Evolutionary conservation across 2,113 vertebrate species (phyloP), one percentile per base, ranked within the genome.

Genomic region (Pollimyrus isidori): DNA sequence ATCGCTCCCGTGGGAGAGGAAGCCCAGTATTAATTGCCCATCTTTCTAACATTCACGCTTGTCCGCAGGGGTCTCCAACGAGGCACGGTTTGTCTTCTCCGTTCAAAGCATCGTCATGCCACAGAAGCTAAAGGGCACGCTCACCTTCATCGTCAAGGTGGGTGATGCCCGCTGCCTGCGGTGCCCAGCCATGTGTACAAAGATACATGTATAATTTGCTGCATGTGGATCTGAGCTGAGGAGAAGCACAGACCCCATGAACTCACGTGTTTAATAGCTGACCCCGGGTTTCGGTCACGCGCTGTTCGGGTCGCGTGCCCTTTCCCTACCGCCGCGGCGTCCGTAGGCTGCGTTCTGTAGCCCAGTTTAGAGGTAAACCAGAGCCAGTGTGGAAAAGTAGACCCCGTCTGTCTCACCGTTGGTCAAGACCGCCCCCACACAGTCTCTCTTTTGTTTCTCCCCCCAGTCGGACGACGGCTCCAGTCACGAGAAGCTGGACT

Each of bases 401-500:
- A n/a, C 65, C 69, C 15, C 35, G 35, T 35, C 35, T 35, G 35
- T 35, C 35, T 35, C 35, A 15, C 30, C 30, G 15, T 46, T 46
- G 7, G 5, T 26, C 17, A 49, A 80, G 19, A 30, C 7, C 69
- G 9, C 7, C 35, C 35, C 35, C 35, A 1, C 35, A 1, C 13
- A 2, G 2, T 90, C 35, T 86, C 0, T 58, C 86, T 91, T 76
- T 52, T 39, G 21, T 21, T 56, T 88, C n/a, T 3, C 90, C 90
- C 90, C 90, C 7, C 95, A 99, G 99, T 96, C 97, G 2, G 97
- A 98, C 2, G 97, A 98, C 58, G 97, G 97, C 86, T 99, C 98
- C 19, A 98, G 98, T 90, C 99, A 99, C 3, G 99, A 99, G 95
- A 99, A 99, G 95, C 96, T 99, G 94, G 99, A 99, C 95, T 99